Conservation (phyloP, 2,888 invertebrate species). For the Holacanthella duospinosa region DNA sequence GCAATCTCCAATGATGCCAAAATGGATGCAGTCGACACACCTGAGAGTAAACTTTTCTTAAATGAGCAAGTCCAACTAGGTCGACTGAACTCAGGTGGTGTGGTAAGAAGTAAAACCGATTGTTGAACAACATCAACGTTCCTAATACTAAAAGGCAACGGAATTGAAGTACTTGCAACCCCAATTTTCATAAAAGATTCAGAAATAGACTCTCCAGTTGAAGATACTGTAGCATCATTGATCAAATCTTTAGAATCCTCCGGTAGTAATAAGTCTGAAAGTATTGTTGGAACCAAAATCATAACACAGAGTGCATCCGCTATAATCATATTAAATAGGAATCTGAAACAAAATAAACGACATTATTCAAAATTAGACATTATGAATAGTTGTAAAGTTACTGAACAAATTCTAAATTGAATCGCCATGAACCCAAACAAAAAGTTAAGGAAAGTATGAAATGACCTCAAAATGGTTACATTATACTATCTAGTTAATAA, state of each 20-base stretch:
- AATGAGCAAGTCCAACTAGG: slow-evolving; percentile 12
- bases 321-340: slow-evolving; percentile 19
- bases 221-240: background rate
- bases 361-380: no score
- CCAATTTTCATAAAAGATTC: no score
- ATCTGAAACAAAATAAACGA: no score
- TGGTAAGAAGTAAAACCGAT: background rate
- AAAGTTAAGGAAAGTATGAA: no score
- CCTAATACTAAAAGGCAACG: background rate
- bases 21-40: slow-evolving; percentile 22
- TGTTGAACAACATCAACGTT: background rate
- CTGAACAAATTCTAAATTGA: no score
- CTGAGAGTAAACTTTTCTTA: slow-evolving; percentile 15
- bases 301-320: slow-evolving; percentile 14
- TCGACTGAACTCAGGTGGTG: background rate
- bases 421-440: no score
- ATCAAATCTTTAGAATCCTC: background rate
- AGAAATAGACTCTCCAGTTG: background rate
- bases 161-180: background rate
- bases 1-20: slow-evolving; percentile 27
- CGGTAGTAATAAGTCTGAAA: slow-evolving; percentile 8
- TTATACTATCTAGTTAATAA: no score
- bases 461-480: no score
- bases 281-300: slow-evolving; percentile 14
- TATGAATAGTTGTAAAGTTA: slow-evolving; percentile 5